Evolutionary conservation across 1,140 invertebrate genomes (phyloP).

Genomic region (Pachypsylla venusta): DNA sequence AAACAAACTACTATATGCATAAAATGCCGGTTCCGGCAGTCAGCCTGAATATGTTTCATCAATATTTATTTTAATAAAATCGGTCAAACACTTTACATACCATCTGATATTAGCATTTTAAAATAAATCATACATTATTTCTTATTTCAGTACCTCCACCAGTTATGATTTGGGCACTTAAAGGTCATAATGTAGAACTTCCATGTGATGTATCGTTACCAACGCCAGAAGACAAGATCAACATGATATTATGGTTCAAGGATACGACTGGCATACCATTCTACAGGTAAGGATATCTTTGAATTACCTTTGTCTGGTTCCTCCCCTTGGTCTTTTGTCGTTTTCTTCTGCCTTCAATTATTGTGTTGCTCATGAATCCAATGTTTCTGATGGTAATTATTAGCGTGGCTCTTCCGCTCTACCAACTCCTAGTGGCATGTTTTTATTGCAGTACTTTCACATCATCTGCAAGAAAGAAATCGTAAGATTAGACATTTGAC

Average conservation of each 20-base stretch:
- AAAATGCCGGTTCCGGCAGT: no score
- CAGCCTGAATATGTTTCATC: not conserved
- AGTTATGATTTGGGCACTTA: conserved; percentile 20
- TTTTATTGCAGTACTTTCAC: no score
- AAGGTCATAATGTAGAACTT: conserved; percentile 33
- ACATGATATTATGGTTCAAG: conserved; percentile 57
- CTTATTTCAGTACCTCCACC: conserved; percentile 19
- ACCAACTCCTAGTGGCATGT: no score
- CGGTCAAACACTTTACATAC: not conserved
- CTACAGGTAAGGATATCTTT: conserved; percentile 29
- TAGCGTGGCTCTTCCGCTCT: no score
- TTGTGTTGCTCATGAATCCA: no score
- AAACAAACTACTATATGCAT: not conserved
- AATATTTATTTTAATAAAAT: not conserved
- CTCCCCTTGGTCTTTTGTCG: no score
- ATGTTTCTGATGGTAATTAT: no score
- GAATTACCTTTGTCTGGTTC: no score
- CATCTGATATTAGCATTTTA: not conserved
- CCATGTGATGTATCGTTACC: conserved; percentile 46
- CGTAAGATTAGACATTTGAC: no score
- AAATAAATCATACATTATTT: not conserved
- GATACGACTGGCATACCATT: conserved; percentile 40
- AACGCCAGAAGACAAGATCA: conserved; percentile 41
- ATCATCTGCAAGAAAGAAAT: no score
- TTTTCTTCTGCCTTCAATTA: no score